phyloP scores from a whole-genome alignment of 2,888 invertebrate genomes.

The Ashinkailepas kermadecensis region DNA sequence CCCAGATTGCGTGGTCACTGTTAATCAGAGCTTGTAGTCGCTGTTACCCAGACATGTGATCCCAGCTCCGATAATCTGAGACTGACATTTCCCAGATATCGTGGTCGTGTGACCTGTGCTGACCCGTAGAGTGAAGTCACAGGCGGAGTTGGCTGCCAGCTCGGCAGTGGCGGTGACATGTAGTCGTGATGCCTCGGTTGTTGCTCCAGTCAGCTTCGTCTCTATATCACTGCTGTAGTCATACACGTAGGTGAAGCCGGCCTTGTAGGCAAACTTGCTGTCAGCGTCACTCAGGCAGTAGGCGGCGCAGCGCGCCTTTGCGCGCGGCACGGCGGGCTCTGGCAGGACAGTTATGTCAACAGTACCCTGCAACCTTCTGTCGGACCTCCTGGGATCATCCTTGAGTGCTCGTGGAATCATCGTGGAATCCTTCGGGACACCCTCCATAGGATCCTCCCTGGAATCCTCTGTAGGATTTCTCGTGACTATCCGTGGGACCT shows the following conservation, averaged over 20 bases:
- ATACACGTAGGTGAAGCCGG: conserved; percentile 44
- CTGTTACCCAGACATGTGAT: no score
- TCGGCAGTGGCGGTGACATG: conserved; percentile 42
- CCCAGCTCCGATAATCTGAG: no score
- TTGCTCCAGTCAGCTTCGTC: conserved; percentile 41
- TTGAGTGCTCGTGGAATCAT: no score
- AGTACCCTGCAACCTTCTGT: no score
- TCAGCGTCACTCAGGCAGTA: background rate
- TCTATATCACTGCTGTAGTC: conserved; percentile 41
- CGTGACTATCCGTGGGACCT: no score
- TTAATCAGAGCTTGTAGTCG: no score
- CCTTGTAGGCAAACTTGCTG: conserved; percentile 42
- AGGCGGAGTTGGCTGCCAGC: conserved; percentile 42
- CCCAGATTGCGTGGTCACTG: no score
- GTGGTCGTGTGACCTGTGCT: conserved; percentile 31
- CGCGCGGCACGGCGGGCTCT: background rate
- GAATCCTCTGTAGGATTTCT: no score
- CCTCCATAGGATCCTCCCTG: no score
- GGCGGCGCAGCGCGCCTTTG: background rate
- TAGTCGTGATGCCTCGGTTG: conserved; percentile 42
- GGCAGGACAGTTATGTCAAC: background rate
- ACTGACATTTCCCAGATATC: no score
- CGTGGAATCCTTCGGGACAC: no score
- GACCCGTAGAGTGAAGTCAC: conserved; percentile 42
- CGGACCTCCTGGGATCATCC: no score